Conservation (phyloP, 2,797 vertebrate species). For the Antennarius maculatus region DNA sequence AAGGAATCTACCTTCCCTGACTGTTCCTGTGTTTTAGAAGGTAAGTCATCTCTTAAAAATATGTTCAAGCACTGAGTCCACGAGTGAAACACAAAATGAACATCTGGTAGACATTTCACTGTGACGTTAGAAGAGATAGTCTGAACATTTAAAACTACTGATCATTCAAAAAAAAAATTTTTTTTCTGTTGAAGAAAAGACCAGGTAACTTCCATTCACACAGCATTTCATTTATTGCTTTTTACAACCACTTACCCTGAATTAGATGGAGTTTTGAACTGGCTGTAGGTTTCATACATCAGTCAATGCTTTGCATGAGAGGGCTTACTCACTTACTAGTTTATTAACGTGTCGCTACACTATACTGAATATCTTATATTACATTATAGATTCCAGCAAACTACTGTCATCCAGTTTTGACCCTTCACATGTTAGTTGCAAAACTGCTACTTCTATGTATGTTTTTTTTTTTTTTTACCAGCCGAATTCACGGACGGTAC, state of each 20-base stretch:
- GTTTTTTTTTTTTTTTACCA: not conserved
- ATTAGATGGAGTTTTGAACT: not conserved
- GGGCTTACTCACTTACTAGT: no score
- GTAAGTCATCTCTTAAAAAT: not conserved
- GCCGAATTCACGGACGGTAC: not conserved
- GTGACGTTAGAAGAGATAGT: not conserved
- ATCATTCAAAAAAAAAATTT: no score
- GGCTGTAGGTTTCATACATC: not conserved
- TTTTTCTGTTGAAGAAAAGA: not conserved
- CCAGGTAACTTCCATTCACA: not conserved
- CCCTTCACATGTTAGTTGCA: not conserved
- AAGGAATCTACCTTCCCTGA: not conserved
- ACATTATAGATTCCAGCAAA: slow-evolving; percentile 27
- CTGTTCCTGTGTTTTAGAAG: not conserved
- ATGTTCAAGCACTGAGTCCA: not conserved
- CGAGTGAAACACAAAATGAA: slow-evolving; percentile 18
- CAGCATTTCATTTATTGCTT: no score
- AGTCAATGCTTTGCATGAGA: not conserved
- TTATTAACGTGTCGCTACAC: no score
- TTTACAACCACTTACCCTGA: not conserved
- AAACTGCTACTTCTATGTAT: not conserved
- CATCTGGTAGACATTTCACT: slow-evolving; percentile 51
- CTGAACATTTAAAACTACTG: not conserved
- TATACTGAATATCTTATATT: not conserved
- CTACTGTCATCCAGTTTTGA: not conserved